Conservation (phyloP, 2,888 invertebrate genomes). For the Drosophila kanekoi region DNA sequence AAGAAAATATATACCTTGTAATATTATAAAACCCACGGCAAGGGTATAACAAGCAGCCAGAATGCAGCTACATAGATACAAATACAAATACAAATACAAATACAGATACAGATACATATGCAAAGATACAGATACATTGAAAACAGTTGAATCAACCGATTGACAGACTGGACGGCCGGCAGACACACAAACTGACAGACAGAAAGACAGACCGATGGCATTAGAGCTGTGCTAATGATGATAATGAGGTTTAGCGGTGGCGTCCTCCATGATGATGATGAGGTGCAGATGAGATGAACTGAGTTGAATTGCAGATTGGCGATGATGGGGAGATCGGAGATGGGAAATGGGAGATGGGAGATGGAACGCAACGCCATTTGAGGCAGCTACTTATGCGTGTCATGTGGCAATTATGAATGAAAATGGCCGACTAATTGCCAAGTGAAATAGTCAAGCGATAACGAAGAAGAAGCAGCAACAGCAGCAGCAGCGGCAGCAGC, state of each 20-base stretch:
- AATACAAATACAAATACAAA: slow-evolving; percentile 5
- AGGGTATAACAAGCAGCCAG: slow-evolving; percentile 1
- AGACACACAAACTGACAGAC: not conserved
- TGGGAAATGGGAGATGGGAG: not conserved
- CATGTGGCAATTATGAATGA: slow-evolving; percentile 68
- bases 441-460: slow-evolving; percentile 44
- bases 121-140: slow-evolving; percentile 16
- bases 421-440: slow-evolving; percentile 67
- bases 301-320: slow-evolving; percentile 30
- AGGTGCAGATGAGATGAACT: slow-evolving; percentile 35
- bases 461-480: slow-evolving; percentile 3
- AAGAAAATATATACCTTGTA: too few relatives aligned
- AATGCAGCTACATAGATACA: slow-evolving; percentile 1
- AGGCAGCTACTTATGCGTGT: slow-evolving; percentile 69
- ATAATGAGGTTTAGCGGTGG: slow-evolving; percentile 45
- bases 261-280: slow-evolving; percentile 17
- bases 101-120: slow-evolving; percentile 16
- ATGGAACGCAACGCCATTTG: slow-evolving; percentile 43
- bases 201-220: slow-evolving; percentile 26
- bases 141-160: slow-evolving; percentile 3
- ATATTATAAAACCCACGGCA: too few relatives aligned
- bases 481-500: slow-evolving; percentile 9
- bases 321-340: not conserved
- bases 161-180: not conserved
- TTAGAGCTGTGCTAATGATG: slow-evolving; percentile 54